Conservation (phyloP, 2,888 invertebrate species). For the Ceraclea dissimilis region DNA sequence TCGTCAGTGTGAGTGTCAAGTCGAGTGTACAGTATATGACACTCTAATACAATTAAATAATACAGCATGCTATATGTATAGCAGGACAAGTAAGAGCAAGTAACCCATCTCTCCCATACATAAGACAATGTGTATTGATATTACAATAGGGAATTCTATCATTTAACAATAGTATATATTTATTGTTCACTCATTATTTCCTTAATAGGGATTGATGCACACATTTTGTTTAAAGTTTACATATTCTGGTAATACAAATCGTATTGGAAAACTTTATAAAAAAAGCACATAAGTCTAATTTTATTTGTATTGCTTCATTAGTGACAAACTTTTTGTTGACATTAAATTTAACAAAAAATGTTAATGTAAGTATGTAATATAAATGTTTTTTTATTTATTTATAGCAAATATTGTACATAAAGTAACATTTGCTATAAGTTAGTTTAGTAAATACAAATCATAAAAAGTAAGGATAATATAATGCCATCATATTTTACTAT, state of each 20-base stretch:
- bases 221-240: conserved; percentile 41
- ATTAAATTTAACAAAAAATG: conserved; percentile 2
- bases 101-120: too few species aligned
- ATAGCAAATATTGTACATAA: conserved; percentile 11
- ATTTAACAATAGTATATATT: too few species aligned
- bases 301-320: conserved; percentile 26
- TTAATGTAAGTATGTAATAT: conserved; percentile 16
- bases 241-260: conserved; percentile 47
- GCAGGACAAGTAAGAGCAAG: too few species aligned
- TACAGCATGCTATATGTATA: too few species aligned
- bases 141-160: not conserved
- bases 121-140: too few species aligned
- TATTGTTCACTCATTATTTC: conserved; percentile 19
- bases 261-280: conserved; percentile 19
- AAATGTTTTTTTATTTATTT: conserved; percentile 8
- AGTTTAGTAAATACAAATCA: conserved; percentile 9
- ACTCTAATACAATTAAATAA: too few species aligned
- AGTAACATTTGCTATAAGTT: conserved; percentile 11
- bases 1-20: not conserved
- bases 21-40: not conserved
- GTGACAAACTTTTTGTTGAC: conserved; percentile 22
- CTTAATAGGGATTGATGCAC: conserved; percentile 44
- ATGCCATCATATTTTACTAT: too few species aligned
- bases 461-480: not conserved
- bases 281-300: conserved; percentile 33